Evolutionary conservation across 2,797 vertebrate genomes (phyloP).

Genomic region (Loris lydekkerianus): DNA sequence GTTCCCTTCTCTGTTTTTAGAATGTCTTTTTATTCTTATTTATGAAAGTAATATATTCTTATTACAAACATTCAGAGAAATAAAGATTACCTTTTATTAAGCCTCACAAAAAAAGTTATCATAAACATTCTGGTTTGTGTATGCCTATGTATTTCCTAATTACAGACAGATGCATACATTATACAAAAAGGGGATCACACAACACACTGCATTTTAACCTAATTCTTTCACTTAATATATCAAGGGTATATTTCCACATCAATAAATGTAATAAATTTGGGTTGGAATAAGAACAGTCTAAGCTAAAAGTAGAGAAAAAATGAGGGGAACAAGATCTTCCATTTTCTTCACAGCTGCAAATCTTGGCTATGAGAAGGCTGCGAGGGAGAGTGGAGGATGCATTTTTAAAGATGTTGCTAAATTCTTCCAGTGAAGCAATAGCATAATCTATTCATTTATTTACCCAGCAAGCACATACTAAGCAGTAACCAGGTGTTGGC

Average conservation of each 20-base stretch:
- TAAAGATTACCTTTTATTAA: conserved; percentile 20
- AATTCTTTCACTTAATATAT: conserved; percentile 17
- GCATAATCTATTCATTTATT: neutral
- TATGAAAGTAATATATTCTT: neutral
- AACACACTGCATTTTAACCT: neutral
- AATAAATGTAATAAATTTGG: conserved; percentile 45
- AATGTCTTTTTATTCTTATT: neutral
- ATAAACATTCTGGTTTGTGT: neutral
- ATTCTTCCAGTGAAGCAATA: conserved; percentile 3
- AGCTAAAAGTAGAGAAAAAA: neutral
- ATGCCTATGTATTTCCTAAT: neutral
- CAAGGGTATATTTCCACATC: conserved; percentile 17
- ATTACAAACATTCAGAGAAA: conserved; percentile 33
- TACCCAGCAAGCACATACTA: neutral
- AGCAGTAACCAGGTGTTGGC: neutral
- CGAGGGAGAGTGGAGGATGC: neutral
- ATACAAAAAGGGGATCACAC: neutral
- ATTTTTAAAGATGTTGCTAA: conserved; percentile 64
- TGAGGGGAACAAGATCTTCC: neutral
- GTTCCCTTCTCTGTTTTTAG: neutral
- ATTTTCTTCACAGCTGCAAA: conserved; percentile 60
- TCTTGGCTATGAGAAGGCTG: neutral
- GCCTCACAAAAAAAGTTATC: neutral
- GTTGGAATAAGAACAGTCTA: neutral
- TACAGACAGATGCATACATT: neutral